phyloP scores from a whole-genome alignment of 2,888 invertebrate genomes.

The Hecatera dysodea region DNA sequence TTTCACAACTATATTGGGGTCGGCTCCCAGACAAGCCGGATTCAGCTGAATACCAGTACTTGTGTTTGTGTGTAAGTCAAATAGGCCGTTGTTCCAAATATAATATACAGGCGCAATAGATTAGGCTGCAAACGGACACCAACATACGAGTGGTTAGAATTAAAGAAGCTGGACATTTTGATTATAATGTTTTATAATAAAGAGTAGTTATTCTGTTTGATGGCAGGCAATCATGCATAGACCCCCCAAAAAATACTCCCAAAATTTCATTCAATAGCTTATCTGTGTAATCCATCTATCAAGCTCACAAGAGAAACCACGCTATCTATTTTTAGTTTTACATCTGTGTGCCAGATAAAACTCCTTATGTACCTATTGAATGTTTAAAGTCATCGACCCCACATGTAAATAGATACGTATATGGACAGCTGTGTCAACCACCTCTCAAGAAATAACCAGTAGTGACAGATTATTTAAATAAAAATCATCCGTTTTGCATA shows the following conservation, averaged over 20 bases:
- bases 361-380: constrained; percentile 31
- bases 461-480: constrained; percentile 12
- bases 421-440: constrained; percentile 28
- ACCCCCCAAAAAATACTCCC: neutral
- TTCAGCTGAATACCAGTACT: too few relatives aligned
- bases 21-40: too few relatives aligned
- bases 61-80: too few relatives aligned
- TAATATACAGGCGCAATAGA: too few relatives aligned
- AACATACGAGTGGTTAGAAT: too few relatives aligned
- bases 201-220: neutral
- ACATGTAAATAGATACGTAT: neutral
- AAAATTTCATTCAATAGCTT: constrained; percentile 1
- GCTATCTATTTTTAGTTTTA: neutral
- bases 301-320: constrained; percentile 5
- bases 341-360: constrained; percentile 12
- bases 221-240: neutral
- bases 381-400: constrained; percentile 46
- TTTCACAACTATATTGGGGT: too few relatives aligned
- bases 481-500: constrained; percentile 11
- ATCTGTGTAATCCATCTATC: constrained; percentile 10
- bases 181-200: neutral
- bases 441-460: constrained; percentile 27
- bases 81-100: too few relatives aligned
- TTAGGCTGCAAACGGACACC: too few relatives aligned
- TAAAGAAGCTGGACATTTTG: neutral